A percentile compares a stretch with the other conserved stretches of the same genome.
Conservation (phyloP, 2,888 invertebrate species). For the Ganaspis brasiliensis region DNA sequence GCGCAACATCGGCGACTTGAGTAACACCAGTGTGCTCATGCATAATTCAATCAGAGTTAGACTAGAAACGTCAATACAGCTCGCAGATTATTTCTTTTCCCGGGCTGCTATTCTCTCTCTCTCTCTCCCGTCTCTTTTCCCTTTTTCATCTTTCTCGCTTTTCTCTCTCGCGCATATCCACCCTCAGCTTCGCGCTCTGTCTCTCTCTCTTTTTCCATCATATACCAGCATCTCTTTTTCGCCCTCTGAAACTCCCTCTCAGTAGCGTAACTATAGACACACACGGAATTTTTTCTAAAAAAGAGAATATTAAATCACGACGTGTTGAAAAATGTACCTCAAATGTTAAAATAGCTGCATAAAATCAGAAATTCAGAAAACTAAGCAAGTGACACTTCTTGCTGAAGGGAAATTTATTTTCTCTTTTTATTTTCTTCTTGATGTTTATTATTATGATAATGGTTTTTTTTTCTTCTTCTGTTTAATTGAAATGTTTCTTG, state of each 20-base stretch:
- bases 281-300: conserved; percentile 20
- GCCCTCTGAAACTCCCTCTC: conserved; percentile 57
- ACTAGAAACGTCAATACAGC: conserved; percentile 81
- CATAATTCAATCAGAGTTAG: conserved; percentile 81
- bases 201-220: conserved; percentile 61
- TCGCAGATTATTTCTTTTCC: conserved; percentile 81
- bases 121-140: conserved; percentile 39
- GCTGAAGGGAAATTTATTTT: no score
- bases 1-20: conserved; percentile 65
- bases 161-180: conserved; percentile 38
- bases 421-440: no score
- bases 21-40: conserved; percentile 79
- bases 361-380: no score
- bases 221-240: conserved; percentile 61
- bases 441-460: no score
- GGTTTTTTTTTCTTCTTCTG: no score
- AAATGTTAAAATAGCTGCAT: background rate
- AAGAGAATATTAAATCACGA: conserved; percentile 24
- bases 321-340: conserved; percentile 3
- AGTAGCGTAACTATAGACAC: conserved; percentile 37
- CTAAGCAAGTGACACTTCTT: no score
- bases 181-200: conserved; percentile 48
- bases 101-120: conserved; percentile 70
- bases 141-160: conserved; percentile 17
- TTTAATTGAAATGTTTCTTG: no score